Conservation (phyloP, 1,140 invertebrate species). For the Pseudomyrmex concolor region DNA sequence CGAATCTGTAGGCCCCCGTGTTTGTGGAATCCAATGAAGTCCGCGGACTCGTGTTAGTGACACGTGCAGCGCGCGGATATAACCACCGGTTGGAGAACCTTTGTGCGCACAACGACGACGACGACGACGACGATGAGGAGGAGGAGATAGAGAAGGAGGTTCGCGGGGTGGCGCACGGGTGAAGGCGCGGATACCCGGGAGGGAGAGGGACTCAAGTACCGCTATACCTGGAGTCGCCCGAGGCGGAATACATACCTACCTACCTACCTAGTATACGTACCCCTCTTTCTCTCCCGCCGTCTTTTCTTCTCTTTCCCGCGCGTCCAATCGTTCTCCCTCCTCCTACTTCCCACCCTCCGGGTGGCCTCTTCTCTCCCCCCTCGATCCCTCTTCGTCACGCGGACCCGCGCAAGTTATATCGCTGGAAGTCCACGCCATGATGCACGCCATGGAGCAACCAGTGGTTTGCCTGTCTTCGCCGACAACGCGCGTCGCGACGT, state of each 20-base stretch:
- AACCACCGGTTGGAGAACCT: conserved; percentile 55
- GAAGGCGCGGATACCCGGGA: conserved; percentile 49
- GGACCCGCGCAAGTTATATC: conserved; percentile 65
- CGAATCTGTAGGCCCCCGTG: neutral
- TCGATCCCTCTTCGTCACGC: conserved; percentile 52
- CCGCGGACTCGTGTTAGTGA: conserved; percentile 38
- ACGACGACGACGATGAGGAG: conserved; percentile 15
- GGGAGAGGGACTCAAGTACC: conserved; percentile 75
- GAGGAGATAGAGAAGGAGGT: too few species aligned
- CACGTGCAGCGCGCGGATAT: conserved; percentile 38
- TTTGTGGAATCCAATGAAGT: neutral
- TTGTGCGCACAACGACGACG: conserved; percentile 48
- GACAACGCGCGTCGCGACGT: conserved; percentile 66
- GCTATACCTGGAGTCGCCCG: conserved; percentile 79
- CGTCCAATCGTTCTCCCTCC: conserved; percentile 11
- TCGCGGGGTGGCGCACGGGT: conserved; percentile 29
- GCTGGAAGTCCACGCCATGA: conserved; percentile 72
- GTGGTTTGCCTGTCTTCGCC: conserved; percentile 67
- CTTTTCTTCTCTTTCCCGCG: conserved; percentile 19
- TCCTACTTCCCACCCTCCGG: conserved; percentile 7
- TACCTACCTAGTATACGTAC: conserved; percentile 77
- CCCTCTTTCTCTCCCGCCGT: conserved; percentile 38
- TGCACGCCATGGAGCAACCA: conserved; percentile 72
- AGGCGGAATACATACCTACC: conserved; percentile 82
- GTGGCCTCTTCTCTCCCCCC: neutral